Percentiles rank a stretch among this genome's conserved stretches.
phyloP scores from a whole-genome alignment of 2,888 invertebrate species.

The Monochamus alternatus region DNA sequence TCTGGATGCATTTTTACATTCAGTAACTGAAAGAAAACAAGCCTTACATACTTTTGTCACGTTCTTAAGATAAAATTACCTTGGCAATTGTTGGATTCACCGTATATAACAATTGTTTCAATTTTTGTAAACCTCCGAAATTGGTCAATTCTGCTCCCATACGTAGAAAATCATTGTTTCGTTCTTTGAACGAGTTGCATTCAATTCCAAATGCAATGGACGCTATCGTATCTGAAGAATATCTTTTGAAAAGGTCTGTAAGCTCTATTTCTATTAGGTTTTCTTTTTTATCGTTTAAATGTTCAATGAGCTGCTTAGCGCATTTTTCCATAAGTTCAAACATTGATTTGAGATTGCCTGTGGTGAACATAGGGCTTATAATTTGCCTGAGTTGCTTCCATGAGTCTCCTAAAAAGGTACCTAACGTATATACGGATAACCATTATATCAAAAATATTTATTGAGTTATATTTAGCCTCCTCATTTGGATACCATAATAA shows the following conservation, averaged over 20 bases:
- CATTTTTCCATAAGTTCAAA: slow-evolving; percentile 60
- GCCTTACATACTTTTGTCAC: not conserved
- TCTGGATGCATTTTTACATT: slow-evolving; percentile 51
- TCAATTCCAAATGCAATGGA: slow-evolving; percentile 74
- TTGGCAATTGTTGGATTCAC: slow-evolving; percentile 16
- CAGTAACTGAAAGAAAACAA: slow-evolving; percentile 46
- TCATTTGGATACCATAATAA: no score
- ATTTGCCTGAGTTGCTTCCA: slow-evolving; percentile 69
- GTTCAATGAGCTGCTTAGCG: slow-evolving; percentile 52
- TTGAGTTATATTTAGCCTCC: no score
- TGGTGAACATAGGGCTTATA: slow-evolving; percentile 67
- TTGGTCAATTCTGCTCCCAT: slow-evolving; percentile 57
- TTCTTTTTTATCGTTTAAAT: slow-evolving; percentile 52
- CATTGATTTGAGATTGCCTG: slow-evolving; percentile 64
- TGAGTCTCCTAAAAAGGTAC: slow-evolving; percentile 53
- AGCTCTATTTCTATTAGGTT: slow-evolving; percentile 46
- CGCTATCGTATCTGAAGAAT: slow-evolving; percentile 76
- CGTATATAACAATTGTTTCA: slow-evolving; percentile 30
- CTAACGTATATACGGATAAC: no score
- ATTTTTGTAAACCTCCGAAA: slow-evolving; percentile 40
- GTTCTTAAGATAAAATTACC: not conserved
- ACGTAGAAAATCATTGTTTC: slow-evolving; percentile 73
- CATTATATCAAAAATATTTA: not conserved
- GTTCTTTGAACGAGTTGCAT: slow-evolving; percentile 73
- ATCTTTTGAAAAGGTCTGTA: slow-evolving; percentile 70